phyloP scores from a whole-genome alignment of 2,797 vertebrate genomes.

The Pangasius larnaudii region DNA sequence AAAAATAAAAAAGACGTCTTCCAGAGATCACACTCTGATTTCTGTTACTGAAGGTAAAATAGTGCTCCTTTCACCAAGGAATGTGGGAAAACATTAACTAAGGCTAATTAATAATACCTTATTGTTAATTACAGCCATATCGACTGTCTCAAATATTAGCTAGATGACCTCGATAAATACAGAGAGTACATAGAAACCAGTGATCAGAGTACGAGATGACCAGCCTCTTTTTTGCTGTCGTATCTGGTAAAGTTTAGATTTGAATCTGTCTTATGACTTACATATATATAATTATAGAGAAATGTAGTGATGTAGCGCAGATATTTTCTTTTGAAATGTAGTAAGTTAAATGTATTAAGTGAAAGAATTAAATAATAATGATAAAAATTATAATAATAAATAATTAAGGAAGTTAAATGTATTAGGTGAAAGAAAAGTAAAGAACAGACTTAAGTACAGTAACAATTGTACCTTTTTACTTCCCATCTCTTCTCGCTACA shows the following conservation, averaged over 20 bases:
- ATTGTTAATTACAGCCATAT: not conserved
- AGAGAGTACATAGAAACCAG: no score
- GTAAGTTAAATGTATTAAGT: not conserved
- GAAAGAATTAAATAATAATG: not conserved
- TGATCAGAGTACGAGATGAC: no score
- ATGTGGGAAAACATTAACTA: not conserved
- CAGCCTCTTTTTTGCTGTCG: no score
- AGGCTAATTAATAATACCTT: not conserved
- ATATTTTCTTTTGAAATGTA: not conserved
- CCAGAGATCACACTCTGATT: not conserved
- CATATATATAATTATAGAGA: no score
- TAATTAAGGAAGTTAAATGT: not conserved
- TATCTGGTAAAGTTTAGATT: no score
- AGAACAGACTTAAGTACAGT: not conserved
- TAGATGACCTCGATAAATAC: not conserved
- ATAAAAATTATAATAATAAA: not conserved
- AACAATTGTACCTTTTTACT: not conserved
- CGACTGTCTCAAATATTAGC: not conserved
- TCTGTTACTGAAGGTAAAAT: not conserved
- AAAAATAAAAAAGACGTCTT: not conserved
- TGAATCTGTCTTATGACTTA: no score
- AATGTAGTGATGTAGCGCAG: not conserved
- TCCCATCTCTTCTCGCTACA: not conserved
- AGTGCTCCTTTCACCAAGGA: not conserved
- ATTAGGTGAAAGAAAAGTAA: not conserved